A percentile compares a stretch with the other conserved stretches of the same genome.
Conservation (phyloP, 1,140 invertebrate genomes). For the Heliothis subflexa region DNA sequence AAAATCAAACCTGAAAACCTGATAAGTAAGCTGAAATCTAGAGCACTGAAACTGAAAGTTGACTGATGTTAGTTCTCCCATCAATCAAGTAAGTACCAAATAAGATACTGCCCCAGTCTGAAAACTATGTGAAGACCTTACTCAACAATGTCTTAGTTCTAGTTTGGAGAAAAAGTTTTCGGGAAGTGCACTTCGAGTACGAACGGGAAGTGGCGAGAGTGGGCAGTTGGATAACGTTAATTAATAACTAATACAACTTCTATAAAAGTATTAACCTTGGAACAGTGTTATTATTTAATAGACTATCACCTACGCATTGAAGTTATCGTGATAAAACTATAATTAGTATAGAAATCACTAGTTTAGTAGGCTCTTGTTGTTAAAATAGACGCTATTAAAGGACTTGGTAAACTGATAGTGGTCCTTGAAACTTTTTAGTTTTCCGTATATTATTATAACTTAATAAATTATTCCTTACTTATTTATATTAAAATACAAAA, state of each 20-base stretch:
- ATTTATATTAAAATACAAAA: too few species aligned
- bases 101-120: background rate
- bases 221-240: background rate
- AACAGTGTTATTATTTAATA: background rate
- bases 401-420: too few species aligned
- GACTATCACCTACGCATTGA: background rate
- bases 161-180: background rate
- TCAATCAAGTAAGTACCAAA: constrained; percentile 7
- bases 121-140: constrained; percentile 8
- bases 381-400: too few species aligned
- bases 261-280: background rate
- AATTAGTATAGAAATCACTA: background rate
- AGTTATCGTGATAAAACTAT: background rate
- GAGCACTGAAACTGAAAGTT: constrained; percentile 11
- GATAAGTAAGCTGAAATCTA: background rate
- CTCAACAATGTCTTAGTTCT: background rate
- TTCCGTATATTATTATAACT: too few species aligned
- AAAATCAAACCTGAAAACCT: background rate
- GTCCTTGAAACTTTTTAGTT: too few species aligned
- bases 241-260: background rate
- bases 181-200: background rate
- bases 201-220: background rate
- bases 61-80: background rate
- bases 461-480: too few species aligned
- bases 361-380: too few species aligned